Base-by-base conservation (phyloP, 1,140 invertebrate species). In the Paramacrobiotus metropolitanus region DNA sequence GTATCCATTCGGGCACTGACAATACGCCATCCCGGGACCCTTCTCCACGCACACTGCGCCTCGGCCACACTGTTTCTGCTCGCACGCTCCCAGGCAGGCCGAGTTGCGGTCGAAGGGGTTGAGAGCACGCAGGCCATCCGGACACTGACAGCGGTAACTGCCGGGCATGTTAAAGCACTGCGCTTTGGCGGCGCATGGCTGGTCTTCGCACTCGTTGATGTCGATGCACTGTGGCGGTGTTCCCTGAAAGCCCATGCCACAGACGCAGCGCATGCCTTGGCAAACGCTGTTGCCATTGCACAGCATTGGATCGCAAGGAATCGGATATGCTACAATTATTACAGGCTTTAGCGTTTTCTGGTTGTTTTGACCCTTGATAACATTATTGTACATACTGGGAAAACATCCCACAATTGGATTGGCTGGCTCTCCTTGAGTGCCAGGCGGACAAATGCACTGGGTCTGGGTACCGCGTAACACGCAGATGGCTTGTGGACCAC, bases 121-220 rank as follows among this genome's bases (percentile, higher is more conserved):
- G 9, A 18, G 9, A 24, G 48, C 48, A 24, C 48, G 48, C 9
- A 55, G 24, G 48, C 24, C 68, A 20, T 55, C 15, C 1, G 69
- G 68, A 62, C 69, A 70, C 3, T 65, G 61, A 61, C 70, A 71
- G n/a, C 72, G 76, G 67, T 82, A 85, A 64, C 81, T 81, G 60
- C 87, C 87, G 3, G 81, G 78, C 0, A 78, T 79, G 68, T 94
- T 92, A 2, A 79, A 80, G 70, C 90, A 93, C n/a, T 80, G 70
- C 3, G 87, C 82, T 70, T 90, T 87, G 63, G 75, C 73, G 20
- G 86, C 87, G 72, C 89, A 93, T 62, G 82, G 78, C 20, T 59
- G 40, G 31, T 74, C 74, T 67, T 87, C 85, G 70, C 92, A 97
- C 76, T 97, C 92, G 70, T 96, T 81, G 63, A 96, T 84, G 73